Conservation (phyloP, 2,888 invertebrate genomes). For the Listrodromus nycthemerus region DNA sequence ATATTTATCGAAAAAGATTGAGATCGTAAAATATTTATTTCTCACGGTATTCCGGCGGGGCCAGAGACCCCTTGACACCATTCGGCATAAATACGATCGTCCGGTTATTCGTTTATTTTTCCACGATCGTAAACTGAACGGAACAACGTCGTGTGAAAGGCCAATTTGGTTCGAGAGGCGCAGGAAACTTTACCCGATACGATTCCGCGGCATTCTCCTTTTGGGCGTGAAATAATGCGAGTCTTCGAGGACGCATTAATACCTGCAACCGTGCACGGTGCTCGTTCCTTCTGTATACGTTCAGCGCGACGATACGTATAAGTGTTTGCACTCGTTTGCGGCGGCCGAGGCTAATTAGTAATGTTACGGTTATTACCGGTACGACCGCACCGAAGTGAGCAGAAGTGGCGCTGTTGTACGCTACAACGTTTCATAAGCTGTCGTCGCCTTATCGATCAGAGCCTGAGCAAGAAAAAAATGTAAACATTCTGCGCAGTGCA, state of each 20-base stretch:
- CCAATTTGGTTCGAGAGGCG: constrained; percentile 9
- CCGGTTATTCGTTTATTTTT: background rate
- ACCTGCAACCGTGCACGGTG: background rate
- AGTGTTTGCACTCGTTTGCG: constrained; percentile 49
- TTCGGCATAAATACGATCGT: constrained; percentile 18
- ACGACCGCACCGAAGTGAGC: constrained; percentile 70
- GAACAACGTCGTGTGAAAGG: constrained; percentile 11
- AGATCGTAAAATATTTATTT: constrained; percentile 5
- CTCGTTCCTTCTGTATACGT: constrained; percentile 30
- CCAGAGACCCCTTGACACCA: constrained; percentile 7
- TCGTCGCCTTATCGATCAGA: constrained; percentile 75
- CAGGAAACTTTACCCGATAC: background rate
- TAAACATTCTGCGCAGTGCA: background rate
- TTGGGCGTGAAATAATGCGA: constrained; percentile 68
- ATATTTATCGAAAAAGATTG: background rate
- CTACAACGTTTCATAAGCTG: constrained; percentile 72
- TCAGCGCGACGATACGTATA: constrained; percentile 69
- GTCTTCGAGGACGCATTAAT: constrained; percentile 69
- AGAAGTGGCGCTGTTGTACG: constrained; percentile 31
- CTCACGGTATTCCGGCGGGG: constrained; percentile 7
- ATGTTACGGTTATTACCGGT: constrained; percentile 79
- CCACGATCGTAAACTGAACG: constrained; percentile 18
- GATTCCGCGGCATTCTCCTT: constrained; percentile 29
- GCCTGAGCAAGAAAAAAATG: background rate
- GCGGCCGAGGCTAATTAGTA: constrained; percentile 76